These are phyloP conservation scores for Drosophila funebris DNA, from an alignment of 1,140 invertebrate species.

Conservation along the genomic window DNA sequence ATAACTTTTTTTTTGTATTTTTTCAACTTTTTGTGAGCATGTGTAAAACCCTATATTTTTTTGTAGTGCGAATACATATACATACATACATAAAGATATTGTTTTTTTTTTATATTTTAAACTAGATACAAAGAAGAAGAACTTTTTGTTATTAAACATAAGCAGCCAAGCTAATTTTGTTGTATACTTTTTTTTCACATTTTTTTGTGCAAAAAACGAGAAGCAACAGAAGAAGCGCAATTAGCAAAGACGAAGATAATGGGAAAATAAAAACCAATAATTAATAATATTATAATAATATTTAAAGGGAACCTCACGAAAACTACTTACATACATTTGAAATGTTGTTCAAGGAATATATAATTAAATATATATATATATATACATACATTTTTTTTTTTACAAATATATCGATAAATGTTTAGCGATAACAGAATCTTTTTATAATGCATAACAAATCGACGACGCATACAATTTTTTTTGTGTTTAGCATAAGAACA, in stretches of 20 bases:
- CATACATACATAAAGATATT: slow-evolving; percentile 10
- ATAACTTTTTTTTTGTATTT: slow-evolving; percentile 43
- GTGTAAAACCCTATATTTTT: slow-evolving; percentile 55
- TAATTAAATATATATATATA: slow-evolving; percentile 30
- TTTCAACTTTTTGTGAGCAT: slow-evolving; percentile 65
- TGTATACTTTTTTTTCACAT: slow-evolving; percentile 44
- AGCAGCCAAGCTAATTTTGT: slow-evolving; percentile 80
- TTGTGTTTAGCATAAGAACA: slow-evolving; percentile 68
- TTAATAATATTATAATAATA: slow-evolving; percentile 40
- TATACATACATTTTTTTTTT: slow-evolving; percentile 59
- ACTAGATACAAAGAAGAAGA: slow-evolving; percentile 15
- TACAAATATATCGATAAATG: slow-evolving; percentile 61
- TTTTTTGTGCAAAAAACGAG: slow-evolving; percentile 25
- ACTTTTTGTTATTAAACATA: slow-evolving; percentile 63
- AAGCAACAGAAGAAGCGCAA: slow-evolving; percentile 43
- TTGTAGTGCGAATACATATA: slow-evolving; percentile 29
- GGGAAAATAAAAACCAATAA: slow-evolving; percentile 2
- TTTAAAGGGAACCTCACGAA: slow-evolving; percentile 54
- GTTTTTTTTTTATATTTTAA: slow-evolving; percentile 48
- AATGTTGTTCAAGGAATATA: slow-evolving; percentile 69
- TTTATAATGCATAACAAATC: slow-evolving; percentile 65
- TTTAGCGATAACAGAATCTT: slow-evolving; percentile 56
- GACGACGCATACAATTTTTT: slow-evolving; percentile 66
- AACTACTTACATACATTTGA: slow-evolving; percentile 70
- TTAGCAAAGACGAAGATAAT: slow-evolving; percentile 24